A percentile compares a stretch with the other conserved stretches of the same genome.
These are phyloP conservation scores for Parnassius orleans DNA, from an alignment of 2,888 invertebrate genomes.

Conservation along the genomic window DNA sequence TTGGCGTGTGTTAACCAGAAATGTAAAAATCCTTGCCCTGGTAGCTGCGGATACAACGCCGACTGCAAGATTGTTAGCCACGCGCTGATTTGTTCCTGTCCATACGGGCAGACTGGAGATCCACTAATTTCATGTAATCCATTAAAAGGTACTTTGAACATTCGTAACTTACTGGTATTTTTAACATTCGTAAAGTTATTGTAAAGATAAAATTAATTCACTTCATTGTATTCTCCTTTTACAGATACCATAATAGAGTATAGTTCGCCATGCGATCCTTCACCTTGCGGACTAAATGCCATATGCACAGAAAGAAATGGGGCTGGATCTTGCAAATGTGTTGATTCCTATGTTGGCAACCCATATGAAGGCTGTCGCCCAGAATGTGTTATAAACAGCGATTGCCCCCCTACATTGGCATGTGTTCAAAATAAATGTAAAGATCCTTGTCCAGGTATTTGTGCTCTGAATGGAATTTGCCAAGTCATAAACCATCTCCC, in stretches of 20 bases:
- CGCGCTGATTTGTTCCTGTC: slow-evolving; percentile 84
- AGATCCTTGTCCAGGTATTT: slow-evolving; percentile 89
- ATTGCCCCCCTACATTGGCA: slow-evolving; percentile 86
- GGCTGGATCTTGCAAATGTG: slow-evolving; percentile 86
- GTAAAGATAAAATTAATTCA: no score
- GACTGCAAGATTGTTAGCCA: slow-evolving; percentile 88
- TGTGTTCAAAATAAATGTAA: slow-evolving; percentile 88
- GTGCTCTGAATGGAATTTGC: slow-evolving; percentile 87
- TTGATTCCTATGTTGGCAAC: slow-evolving; percentile 78
- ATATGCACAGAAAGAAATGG: slow-evolving; percentile 83
- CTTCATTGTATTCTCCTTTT: slow-evolving; percentile 29
- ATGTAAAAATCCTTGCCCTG: slow-evolving; percentile 86
- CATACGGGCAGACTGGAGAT: slow-evolving; percentile 84
- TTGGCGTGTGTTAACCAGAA: slow-evolving; percentile 85
- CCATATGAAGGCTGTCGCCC: slow-evolving; percentile 86
- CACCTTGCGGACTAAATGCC: slow-evolving; percentile 85
- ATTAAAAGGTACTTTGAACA: slow-evolving; percentile 53
- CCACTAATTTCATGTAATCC: slow-evolving; percentile 78
- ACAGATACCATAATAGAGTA: slow-evolving; percentile 65
- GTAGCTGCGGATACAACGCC: slow-evolving; percentile 85
- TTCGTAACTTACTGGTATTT: neutral
- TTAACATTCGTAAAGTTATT: no score
- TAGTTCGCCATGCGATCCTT: slow-evolving; percentile 83
- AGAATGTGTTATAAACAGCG: slow-evolving; percentile 90
- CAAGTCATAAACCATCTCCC: slow-evolving; percentile 88